These are phyloP conservation scores for Glaucidium brasilianum DNA, from an alignment of 2,113 vertebrate genomes.

Conservation along the genomic window DNA sequence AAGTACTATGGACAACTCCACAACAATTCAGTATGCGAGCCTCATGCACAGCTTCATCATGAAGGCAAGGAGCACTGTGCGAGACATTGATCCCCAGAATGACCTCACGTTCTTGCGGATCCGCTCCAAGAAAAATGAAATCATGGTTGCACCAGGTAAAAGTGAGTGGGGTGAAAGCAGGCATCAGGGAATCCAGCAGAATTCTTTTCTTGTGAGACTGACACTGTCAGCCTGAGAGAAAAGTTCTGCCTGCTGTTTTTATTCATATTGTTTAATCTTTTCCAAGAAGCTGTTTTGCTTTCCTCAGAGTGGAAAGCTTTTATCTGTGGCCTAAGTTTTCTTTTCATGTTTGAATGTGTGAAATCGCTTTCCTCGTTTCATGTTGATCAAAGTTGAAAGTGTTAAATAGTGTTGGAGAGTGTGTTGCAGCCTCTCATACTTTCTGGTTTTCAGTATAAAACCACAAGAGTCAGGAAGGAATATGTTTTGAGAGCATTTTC, in stretches of 20 bases:
- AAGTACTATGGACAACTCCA: slow-evolving; percentile 90
- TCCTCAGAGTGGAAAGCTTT: background rate
- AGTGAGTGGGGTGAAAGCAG: background rate
- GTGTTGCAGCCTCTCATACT: background rate
- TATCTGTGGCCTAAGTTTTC: background rate
- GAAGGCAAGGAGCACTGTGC: slow-evolving; percentile 87
- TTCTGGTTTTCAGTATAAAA: background rate
- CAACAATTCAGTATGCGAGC: slow-evolving; percentile 87
- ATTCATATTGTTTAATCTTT: background rate
- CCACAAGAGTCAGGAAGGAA: background rate
- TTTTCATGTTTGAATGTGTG: background rate
- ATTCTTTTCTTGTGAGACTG: background rate
- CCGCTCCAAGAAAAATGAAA: slow-evolving; percentile 96
- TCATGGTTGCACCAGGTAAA: slow-evolving; percentile 96
- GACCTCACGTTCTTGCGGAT: slow-evolving; percentile 93
- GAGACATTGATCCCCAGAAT: slow-evolving; percentile 93
- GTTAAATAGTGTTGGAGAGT: background rate
- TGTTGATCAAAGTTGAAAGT: background rate
- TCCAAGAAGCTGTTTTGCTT: background rate
- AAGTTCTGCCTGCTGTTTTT: background rate
- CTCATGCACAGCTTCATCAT: slow-evolving; percentile 92
- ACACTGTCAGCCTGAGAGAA: background rate
- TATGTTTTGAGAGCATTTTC: background rate
- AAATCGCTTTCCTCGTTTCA: background rate
- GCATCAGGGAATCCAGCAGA: background rate